Conservation (phyloP, 2,113 vertebrate species). For the Limnothrissa miodon region DNA sequence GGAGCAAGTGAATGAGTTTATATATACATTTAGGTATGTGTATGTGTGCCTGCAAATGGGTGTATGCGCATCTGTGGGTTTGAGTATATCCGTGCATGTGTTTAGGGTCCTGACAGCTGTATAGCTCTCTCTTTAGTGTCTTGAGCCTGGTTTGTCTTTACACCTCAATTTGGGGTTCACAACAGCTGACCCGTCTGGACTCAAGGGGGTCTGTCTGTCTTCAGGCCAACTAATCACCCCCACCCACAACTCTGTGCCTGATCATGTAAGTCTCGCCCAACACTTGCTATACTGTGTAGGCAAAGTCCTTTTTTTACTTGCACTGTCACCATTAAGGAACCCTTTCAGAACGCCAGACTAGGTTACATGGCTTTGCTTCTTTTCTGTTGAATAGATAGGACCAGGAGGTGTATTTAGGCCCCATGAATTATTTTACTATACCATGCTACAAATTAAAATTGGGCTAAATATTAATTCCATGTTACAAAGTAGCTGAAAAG, state of each 20-base stretch:
- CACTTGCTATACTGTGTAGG: background rate
- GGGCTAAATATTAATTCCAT: background rate
- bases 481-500: background rate
- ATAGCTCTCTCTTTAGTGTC: background rate
- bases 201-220: background rate
- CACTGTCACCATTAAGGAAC: background rate
- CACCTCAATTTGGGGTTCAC: background rate
- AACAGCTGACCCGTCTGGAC: slow-evolving; percentile 7
- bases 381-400: background rate
- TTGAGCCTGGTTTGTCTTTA: background rate
- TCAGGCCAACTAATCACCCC: background rate
- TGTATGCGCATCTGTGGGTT: background rate
- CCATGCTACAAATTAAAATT: too few species aligned
- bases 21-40: background rate
- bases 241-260: background rate
- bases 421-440: background rate
- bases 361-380: background rate
- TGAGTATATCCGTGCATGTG: background rate
- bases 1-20: background rate
- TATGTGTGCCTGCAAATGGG: background rate
- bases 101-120: slow-evolving; percentile 9
- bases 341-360: background rate
- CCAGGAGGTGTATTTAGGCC: background rate
- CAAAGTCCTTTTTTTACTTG: background rate
- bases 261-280: background rate